Conservation (phyloP, 2,113 vertebrate genomes). For the Semnornis frantzii region DNA sequence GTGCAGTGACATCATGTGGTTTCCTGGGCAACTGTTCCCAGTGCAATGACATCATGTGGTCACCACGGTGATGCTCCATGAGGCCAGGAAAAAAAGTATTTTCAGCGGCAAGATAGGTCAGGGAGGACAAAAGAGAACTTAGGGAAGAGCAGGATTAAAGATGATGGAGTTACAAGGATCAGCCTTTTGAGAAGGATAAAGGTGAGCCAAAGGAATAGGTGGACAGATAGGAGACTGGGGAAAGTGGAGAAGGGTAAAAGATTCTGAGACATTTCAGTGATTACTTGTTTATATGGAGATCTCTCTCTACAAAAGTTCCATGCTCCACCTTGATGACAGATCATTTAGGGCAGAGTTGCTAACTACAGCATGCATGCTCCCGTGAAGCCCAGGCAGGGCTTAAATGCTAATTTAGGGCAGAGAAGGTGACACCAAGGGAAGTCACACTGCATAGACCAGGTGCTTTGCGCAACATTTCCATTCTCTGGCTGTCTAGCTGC, state of each 20-base stretch:
- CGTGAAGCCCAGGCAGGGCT: neutral
- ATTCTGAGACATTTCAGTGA: neutral
- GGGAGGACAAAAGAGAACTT: neutral
- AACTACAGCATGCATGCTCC: neutral
- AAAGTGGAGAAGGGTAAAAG: neutral
- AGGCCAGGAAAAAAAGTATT: conserved; percentile 36
- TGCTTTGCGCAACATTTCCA: neutral
- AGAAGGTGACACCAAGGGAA: neutral
- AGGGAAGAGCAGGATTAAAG: neutral
- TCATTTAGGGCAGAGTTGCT: neutral
- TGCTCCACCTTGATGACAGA: neutral
- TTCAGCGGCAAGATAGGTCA: conserved; percentile 26
- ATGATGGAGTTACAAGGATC: neutral
- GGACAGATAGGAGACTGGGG: neutral
- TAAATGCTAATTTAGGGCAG: neutral
- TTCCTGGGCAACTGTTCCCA: conserved; percentile 56
- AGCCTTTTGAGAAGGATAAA: neutral
- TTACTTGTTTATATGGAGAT: neutral
- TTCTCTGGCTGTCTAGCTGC: neutral
- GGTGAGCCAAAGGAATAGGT: neutral
- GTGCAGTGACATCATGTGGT: conserved; percentile 69
- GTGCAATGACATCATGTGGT: conserved; percentile 59
- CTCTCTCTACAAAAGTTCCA: neutral
- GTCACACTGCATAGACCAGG: accelerated
- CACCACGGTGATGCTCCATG: conserved; percentile 55